A percentile compares a stretch with the other conserved stretches of the same genome.
phyloP scores from a whole-genome alignment of 2,797 vertebrate genomes.

The Argentina silus region DNA sequence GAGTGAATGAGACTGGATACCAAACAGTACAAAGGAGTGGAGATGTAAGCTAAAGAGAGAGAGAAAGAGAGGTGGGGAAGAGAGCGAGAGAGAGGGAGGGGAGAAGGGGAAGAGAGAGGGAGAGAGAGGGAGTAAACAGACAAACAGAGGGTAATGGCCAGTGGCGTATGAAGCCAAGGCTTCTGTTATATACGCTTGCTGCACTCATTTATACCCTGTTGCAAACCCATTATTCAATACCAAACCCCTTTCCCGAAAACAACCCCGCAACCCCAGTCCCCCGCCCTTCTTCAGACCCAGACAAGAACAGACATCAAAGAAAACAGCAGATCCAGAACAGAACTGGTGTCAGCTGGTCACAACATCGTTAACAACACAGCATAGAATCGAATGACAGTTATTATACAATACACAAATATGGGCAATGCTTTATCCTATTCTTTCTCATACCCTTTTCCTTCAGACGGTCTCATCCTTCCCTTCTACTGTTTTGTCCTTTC shows the following conservation, averaged over 20 bases:
- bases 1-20: not conserved
- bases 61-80: not conserved
- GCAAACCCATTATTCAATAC: constrained; percentile 39
- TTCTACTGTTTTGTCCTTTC: not conserved
- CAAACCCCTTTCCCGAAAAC: constrained; percentile 21
- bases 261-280: constrained; percentile 12
- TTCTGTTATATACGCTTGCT: constrained; percentile 17
- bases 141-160: not conserved
- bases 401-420: not conserved
- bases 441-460: not conserved
- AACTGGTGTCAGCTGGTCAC: constrained; percentile 17
- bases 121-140: constrained; percentile 14
- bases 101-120: not conserved
- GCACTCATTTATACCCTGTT: constrained; percentile 31
- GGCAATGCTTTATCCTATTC: not conserved
- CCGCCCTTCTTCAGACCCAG: constrained; percentile 20
- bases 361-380: not conserved
- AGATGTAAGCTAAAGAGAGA: not conserved
- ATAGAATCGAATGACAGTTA: not conserved
- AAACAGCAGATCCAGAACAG: constrained; percentile 28
- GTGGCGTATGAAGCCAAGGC: constrained; percentile 15
- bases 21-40: not conserved
- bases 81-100: not conserved
- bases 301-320: constrained; percentile 10
- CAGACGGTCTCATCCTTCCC: not conserved